phyloP scores from a whole-genome alignment of 1,140 invertebrate species.

The Batillaria attramentaria region DNA sequence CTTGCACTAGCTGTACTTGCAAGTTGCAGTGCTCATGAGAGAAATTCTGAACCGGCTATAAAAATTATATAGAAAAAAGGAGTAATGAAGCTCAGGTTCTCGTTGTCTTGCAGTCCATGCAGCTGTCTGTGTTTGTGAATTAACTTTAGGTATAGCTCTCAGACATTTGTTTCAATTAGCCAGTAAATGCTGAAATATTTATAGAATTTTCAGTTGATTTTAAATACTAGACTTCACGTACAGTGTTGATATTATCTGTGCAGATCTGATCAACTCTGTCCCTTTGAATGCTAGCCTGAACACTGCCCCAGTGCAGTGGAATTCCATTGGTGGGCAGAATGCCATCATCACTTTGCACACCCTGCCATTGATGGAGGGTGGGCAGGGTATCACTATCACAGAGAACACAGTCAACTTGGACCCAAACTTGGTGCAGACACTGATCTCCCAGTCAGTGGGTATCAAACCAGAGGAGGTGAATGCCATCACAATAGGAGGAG shows the following conservation, averaged over 20 bases:
- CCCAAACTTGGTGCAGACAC: conserved; percentile 12
- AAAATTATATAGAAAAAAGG: no score
- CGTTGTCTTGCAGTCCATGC: no score
- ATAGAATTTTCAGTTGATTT: neutral
- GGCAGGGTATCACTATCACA: conserved; percentile 19
- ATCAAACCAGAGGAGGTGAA: neutral
- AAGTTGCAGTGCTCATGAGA: no score
- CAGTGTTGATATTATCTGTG: neutral
- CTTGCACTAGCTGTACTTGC: no score
- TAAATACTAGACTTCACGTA: neutral
- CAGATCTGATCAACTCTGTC: conserved; percentile 24
- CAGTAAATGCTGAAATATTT: no score
- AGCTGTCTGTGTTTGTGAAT: no score
- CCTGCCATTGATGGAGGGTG: conserved; percentile 21
- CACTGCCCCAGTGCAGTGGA: conserved; percentile 4
- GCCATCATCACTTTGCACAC: conserved; percentile 28
- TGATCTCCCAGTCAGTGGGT: neutral
- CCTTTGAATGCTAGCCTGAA: neutral
- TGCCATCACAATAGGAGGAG: neutral
- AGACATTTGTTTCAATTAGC: no score
- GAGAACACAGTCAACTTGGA: neutral
- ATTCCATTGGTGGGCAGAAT: conserved; percentile 5
- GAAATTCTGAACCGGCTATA: no score
- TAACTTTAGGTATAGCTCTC: no score
- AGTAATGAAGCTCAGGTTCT: no score